Base-by-base conservation (phyloP, 2,113 vertebrate genomes). In the Elachura formosa region DNA sequence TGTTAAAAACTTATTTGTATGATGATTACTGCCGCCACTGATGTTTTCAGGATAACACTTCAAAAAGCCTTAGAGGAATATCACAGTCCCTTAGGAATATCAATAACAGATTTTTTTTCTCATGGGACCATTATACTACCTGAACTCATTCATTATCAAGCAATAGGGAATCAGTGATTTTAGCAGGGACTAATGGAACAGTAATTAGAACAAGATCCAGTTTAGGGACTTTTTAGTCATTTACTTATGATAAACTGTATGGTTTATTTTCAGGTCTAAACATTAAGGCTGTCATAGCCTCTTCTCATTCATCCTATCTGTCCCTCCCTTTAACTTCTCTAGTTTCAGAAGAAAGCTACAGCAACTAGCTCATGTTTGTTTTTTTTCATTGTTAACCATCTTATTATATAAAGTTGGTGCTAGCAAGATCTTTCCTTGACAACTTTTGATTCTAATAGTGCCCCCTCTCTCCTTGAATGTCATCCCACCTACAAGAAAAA, bases 341-440 rank as follows among this genome's bases (percentile, higher is more conserved):
- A 68, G 68, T 91, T 96, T 95, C 86, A 94, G 59, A 94, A 96
- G 34, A 58, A 92, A 92, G 61, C 76, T 75, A 73, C 61, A 85
- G 84, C 80, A 96, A 96, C 94, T 95, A 95, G 82, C 51, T 95
- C 52, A 36, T 22, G 25, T 56, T 36, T 46, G 45, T 61, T 81
- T 66, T 92, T 87, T 83, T 71, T 29, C 21, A 69, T 46, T 94
- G 68, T n/a, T 88, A 88, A 91, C 52, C 38, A 72, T 91, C 83
- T 89, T 91, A 81, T 91, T 96, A 94, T 79, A 43, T 48, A 81
- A 94, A 96, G 71, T 33, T 59, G 85, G 58, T 67, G 48, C 90
- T 79, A 95, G 81, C 36, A 92, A 76, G 92, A 96, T 96, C 84
- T 96, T 97, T 48, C 77, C 95, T 43, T 91, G 79, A 86, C 67